Percentiles rank a stretch among this genome's conserved stretches.
Conservation (phyloP, 2,113 vertebrate genomes). For the Aythya baeri region DNA sequence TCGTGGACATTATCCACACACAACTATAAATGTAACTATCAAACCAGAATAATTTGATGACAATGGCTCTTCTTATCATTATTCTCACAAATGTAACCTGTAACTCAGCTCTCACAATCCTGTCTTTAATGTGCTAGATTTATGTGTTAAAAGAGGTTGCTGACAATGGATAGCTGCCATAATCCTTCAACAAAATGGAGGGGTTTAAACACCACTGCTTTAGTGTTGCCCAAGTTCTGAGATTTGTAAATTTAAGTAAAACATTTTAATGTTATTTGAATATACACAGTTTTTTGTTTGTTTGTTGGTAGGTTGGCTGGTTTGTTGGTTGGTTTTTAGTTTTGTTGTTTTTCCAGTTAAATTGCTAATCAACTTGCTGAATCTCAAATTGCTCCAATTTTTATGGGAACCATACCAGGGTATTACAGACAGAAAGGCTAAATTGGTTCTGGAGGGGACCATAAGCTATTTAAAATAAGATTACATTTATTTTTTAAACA, state of each 20-base stretch:
- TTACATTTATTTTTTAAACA: slow-evolving; percentile 78
- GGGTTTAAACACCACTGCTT: slow-evolving; percentile 40
- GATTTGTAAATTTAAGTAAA: slow-evolving; percentile 63
- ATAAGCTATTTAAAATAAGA: slow-evolving; percentile 75
- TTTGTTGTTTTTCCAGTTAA: slow-evolving; percentile 29
- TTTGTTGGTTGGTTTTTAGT: not conserved
- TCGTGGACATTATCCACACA: slow-evolving; percentile 33
- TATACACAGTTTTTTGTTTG: not conserved
- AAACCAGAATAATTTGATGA: slow-evolving; percentile 40
- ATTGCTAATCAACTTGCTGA: slow-evolving; percentile 70
- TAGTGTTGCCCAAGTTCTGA: slow-evolving; percentile 48
- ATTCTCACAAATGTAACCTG: slow-evolving; percentile 12
- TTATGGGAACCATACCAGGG: slow-evolving; percentile 63
- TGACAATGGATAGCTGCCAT: not conserved
- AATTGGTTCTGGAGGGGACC: slow-evolving; percentile 72
- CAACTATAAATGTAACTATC: slow-evolving; percentile 36
- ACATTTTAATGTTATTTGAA: slow-evolving; percentile 60
- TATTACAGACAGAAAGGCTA: slow-evolving; percentile 76
- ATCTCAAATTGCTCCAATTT: slow-evolving; percentile 71
- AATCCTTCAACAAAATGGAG: slow-evolving; percentile 9
- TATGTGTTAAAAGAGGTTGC: slow-evolving; percentile 22
- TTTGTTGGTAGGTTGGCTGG: too few relatives aligned
- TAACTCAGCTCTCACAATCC: slow-evolving; percentile 6
- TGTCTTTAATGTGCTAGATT: slow-evolving; percentile 15
- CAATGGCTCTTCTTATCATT: slow-evolving; percentile 15